Evolutionary conservation across 2,113 vertebrate species (phyloP), one percentile per base, ranked within the genome.

Genomic region (Balaeniceps rex): DNA sequence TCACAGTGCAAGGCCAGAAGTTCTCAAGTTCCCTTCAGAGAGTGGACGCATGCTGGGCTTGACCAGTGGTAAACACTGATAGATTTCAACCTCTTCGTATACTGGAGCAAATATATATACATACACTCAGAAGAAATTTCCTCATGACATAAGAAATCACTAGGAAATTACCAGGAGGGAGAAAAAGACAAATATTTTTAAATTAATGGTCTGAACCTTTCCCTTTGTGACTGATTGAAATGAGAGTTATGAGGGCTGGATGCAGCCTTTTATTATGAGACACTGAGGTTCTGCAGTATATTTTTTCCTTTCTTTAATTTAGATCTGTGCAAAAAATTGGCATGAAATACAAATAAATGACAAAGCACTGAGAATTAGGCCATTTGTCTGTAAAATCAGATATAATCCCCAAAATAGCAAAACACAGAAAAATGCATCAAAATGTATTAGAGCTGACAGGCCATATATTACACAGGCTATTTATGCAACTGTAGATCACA

Each of bases 361-460:
- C 82, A 91, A 93, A 92, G 77, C 36, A 5, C 54, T 74, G 74
- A 95, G 72, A 95, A 95, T 96, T 87, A 92, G 74, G 80, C 61
- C 85, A 90, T 95, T 97, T 96, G 74, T 97, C 83, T 93, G 66
- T 79, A 94, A 92, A 97, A 93, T 38, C 63, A 91, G 70, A 93
- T 85, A 87, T 83, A 93, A 90, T 82, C 85, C 84, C 75, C 87
- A 90, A 95, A 95, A 97, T 40, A 95, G 87, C 63, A 95, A 88
- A 97, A 95, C 47, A 94, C 49, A 95, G 63, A 78, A 97, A 96
- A 96, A 94, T 94, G 83, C 70, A 87, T 88, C 86, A 78, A 88
- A 95, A 92, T 90, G 66, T 72, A 94, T 94, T 89, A 80, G 65
- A 46, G 25, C 86, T 92, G 94, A 93, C 95, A 95, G 90, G 31